Conservation (phyloP, 2,888 invertebrate genomes). For the Amiota minor region DNA sequence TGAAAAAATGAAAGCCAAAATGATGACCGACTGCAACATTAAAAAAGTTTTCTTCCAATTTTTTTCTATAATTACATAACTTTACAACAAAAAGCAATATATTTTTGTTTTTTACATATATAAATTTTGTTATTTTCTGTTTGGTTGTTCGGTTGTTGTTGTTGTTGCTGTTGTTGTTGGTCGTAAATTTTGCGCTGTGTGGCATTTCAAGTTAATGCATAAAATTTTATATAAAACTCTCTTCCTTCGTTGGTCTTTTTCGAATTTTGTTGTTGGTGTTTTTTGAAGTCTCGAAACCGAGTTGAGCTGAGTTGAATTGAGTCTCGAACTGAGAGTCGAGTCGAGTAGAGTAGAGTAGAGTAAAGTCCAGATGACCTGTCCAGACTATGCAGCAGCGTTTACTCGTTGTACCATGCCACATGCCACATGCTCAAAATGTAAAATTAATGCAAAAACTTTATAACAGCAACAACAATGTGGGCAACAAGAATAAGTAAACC, state of each 20-base stretch:
- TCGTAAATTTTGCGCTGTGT: conserved; percentile 19
- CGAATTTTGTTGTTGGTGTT: too few relatives aligned
- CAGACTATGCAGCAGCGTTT: background rate
- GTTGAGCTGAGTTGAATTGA: too few relatives aligned
- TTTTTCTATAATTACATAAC: conserved; percentile 66
- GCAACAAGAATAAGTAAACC: conserved; percentile 9
- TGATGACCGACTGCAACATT: conserved; percentile 13
- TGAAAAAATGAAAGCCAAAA: background rate
- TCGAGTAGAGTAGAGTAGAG: too few relatives aligned
- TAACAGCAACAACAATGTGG: conserved; percentile 46
- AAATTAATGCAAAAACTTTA: conserved; percentile 69
- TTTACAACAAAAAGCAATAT: conserved; percentile 54
- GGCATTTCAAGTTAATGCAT: conserved; percentile 14
- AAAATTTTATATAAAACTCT: conserved; percentile 15
- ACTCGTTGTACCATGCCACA: background rate
- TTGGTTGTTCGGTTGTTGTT: background rate
- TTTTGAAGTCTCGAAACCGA: too few relatives aligned
- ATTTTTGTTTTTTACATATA: background rate
- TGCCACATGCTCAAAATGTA: conserved; percentile 54
- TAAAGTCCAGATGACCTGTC: background rate
- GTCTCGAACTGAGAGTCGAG: too few relatives aligned
- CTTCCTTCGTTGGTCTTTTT: background rate
- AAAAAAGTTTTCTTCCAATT: background rate
- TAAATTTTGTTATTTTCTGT: too few relatives aligned
- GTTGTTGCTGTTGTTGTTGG: background rate